Evolutionary conservation across 2,797 vertebrate species (phyloP), one percentile per base, ranked within the genome.

Genomic region (Kryptopterus vitreolus): DNA sequence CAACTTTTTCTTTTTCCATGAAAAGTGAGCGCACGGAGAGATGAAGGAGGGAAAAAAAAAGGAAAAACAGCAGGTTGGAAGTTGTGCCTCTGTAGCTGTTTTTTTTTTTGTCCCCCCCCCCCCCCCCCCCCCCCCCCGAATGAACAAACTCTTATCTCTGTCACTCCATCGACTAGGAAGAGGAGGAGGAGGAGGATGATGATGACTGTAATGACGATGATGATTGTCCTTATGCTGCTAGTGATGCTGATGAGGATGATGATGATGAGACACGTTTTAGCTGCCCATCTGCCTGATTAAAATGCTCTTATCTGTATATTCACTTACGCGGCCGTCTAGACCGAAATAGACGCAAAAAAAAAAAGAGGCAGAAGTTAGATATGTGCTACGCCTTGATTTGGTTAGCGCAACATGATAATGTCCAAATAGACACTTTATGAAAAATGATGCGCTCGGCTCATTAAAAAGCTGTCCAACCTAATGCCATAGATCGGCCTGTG

Each of bases 271-370:
- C 70, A 77, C 81, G 65, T 87, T 86, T 78, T 84, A 77, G 75
- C 84, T 84, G 86, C 81, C 87, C 87, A 89, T 87, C 87, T 90
- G 85, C 84, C 81, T 87, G 87, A 88, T 88, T 88, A 88, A 86
- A 86, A 83, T 69, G 72, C 82, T 86, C 70, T 87, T 84, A 84
- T 88, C 82, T 59, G 77, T 73, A 76, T 86, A 84, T 87, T 87
- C 82, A 66, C 77, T 85, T 82, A 81, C 79, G 69, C 48, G 71
- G 68, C 73, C 52, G 81, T 85, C 82, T 83, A 81, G 78, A 85
- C 80, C 58, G 77, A 85, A 84, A 83, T 70, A 75, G 77, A 81
- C 66, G 0, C 76, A 35, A 63, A 75, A 61, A 63, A 61, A 16
- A 33, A 72, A 52, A 55, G 76, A 29, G 18, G 20, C 29, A 76